These are phyloP conservation scores for Entosphenus tridentatus DNA, from an alignment of 2,113 vertebrate genomes.

Conservation along the genomic window DNA sequence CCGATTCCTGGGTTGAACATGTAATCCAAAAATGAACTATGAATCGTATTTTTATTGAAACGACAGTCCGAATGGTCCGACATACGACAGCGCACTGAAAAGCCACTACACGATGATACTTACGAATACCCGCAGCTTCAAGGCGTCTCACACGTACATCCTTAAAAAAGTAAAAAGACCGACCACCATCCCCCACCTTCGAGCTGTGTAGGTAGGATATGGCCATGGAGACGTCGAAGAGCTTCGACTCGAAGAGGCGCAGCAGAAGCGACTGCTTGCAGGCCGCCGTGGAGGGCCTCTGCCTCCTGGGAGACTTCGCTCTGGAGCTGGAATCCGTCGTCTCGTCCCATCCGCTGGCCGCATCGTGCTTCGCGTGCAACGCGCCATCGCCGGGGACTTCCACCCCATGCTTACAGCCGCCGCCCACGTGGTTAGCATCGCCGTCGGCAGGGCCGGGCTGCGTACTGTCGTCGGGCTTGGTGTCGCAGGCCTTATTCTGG, in stretches of 20 bases:
- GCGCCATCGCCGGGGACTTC: too few relatives aligned
- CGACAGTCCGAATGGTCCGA: too few relatives aligned
- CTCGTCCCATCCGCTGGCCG: conserved; percentile 23
- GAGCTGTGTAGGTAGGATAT: conserved; percentile 89
- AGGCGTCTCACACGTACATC: too few relatives aligned
- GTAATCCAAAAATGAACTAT: too few relatives aligned
- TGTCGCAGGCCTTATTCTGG: conserved; percentile 7
- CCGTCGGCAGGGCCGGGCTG: conserved; percentile 9
- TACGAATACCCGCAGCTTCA: too few relatives aligned
- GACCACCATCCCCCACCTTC: conserved; percentile 20
- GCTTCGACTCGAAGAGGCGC: conserved; percentile 74
- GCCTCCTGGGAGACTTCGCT: conserved; percentile 27
- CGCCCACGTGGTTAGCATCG: too few relatives aligned
- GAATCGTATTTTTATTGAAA: too few relatives aligned
- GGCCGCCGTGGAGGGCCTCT: conserved; percentile 50
- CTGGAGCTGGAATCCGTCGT: conserved; percentile 14
- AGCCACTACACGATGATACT: too few relatives aligned
- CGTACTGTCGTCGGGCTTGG: conserved; percentile 16
- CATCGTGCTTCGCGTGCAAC: conserved; percentile 16
- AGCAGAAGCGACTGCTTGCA: conserved; percentile 81
- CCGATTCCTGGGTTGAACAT: too few relatives aligned
- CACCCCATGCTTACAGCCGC: too few relatives aligned
- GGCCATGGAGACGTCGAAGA: conserved; percentile 91
- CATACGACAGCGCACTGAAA: too few relatives aligned
- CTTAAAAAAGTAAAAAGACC: neutral